A percentile compares a stretch with the other conserved stretches of the same genome.
Evolutionary conservation across 2,888 invertebrate species (phyloP).

Genomic region (Phengaris arion): DNA sequence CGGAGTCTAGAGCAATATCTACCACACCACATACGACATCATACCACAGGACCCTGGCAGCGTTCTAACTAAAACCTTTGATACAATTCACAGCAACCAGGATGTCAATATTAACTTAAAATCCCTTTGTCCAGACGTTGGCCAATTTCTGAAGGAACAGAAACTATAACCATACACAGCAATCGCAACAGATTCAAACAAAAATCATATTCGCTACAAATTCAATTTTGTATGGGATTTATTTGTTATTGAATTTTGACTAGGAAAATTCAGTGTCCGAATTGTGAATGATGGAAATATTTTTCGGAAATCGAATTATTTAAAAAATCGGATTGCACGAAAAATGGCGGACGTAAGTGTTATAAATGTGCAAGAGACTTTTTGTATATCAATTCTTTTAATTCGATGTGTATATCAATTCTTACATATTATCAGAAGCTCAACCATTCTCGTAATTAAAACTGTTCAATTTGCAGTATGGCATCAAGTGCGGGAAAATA

Average conservation of each 20-base stretch:
- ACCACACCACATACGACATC: too few relatives aligned
- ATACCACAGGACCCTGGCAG: neutral
- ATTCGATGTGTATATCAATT: neutral
- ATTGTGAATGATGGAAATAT: conserved; percentile 12
- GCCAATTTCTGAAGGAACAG: neutral
- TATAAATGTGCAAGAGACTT: neutral
- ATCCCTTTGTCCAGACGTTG: neutral
- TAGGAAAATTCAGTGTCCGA: neutral
- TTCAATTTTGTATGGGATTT: conserved; percentile 7
- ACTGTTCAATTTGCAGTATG: too few relatives aligned
- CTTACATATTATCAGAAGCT: too few relatives aligned
- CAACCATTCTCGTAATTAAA: too few relatives aligned
- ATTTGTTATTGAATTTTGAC: conserved; percentile 8
- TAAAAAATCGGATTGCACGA: neutral
- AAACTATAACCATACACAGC: conserved; percentile 9
- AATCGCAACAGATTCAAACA: conserved; percentile 1
- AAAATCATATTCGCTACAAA: neutral
- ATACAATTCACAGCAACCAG: neutral
- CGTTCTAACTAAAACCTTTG: neutral
- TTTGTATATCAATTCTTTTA: too few relatives aligned
- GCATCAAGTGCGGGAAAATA: too few relatives aligned
- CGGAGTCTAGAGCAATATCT: too few relatives aligned
- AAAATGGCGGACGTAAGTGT: neutral
- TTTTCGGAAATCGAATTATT: conserved; percentile 2
- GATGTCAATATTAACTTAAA: too few relatives aligned